These are phyloP conservation scores for Cryptocephalus primarius DNA, from an alignment of 2,888 invertebrate genomes.

Conservation along the genomic window DNA sequence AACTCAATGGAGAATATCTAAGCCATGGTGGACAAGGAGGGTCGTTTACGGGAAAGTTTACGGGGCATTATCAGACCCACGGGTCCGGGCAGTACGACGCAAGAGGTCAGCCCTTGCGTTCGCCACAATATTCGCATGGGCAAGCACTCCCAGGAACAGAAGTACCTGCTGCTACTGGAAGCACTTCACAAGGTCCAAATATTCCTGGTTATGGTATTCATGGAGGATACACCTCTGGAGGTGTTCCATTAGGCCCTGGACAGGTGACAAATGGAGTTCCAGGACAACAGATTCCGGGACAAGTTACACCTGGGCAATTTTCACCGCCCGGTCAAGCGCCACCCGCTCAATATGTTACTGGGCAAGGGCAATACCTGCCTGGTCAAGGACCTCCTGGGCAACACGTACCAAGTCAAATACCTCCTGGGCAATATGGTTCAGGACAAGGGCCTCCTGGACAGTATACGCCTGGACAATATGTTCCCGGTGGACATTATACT, in stretches of 20 bases:
- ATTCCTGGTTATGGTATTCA: not conserved
- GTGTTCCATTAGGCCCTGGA: not conserved
- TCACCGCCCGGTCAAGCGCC: not conserved
- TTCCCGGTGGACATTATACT: not conserved
- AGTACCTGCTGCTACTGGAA: not conserved
- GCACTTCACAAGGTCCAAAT: not conserved
- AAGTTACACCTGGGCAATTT: not conserved
- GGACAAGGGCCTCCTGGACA: not conserved
- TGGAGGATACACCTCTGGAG: not conserved
- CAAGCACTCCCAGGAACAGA: conserved; percentile 1
- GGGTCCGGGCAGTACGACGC: conserved; percentile 19
- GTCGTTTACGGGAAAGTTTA: conserved; percentile 22
- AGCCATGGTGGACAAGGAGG: conserved; percentile 16
- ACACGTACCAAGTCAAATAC: too few relatives aligned
- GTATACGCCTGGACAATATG: not conserved
- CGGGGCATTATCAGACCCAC: too few relatives aligned
- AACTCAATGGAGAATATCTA: conserved; percentile 20
- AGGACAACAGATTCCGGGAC: conserved; percentile 2
- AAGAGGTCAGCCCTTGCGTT: conserved; percentile 3
- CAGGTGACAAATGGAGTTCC: not conserved
- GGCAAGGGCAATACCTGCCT: not conserved
- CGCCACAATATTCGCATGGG: conserved; percentile 2
- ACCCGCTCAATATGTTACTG: not conserved
- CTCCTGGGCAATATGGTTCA: not conserved
- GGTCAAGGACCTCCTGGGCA: not conserved